phyloP scores from a whole-genome alignment of 2,113 vertebrate genomes.

The Ptyas mucosa region DNA sequence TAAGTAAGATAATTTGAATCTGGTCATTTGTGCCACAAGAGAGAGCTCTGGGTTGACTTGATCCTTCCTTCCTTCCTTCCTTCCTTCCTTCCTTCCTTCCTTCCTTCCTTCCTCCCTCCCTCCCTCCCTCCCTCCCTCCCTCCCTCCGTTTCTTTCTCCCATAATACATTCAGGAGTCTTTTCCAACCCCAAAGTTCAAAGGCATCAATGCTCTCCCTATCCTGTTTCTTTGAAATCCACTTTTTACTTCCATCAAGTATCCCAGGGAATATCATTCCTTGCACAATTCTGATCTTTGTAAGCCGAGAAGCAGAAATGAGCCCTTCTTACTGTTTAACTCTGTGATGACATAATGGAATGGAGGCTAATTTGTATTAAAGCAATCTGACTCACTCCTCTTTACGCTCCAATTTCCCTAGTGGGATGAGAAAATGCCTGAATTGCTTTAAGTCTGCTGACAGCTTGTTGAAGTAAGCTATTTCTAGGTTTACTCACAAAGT shows the following conservation, averaged over 20 bases:
- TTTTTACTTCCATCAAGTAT: neutral
- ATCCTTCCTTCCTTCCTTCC: too few species aligned
- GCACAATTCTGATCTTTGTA: neutral
- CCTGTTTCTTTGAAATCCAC: neutral
- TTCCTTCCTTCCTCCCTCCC: too few species aligned
- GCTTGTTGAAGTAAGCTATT: neutral
- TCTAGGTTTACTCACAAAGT: neutral
- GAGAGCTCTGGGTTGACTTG: neutral
- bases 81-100: too few species aligned
- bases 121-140: too few species aligned
- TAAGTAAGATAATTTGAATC: neutral
- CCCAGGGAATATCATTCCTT: neutral
- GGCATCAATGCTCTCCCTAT: neutral
- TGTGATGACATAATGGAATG: fast-evolving
- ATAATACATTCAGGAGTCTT: neutral
- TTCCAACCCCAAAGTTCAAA: neutral
- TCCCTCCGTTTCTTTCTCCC: too few species aligned
- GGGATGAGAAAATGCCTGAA: neutral
- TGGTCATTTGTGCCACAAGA: neutral
- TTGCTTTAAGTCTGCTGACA: conserved; percentile 29
- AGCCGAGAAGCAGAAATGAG: neutral
- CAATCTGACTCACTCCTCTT: neutral
- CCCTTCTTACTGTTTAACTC: neutral
- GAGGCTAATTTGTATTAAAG: neutral
- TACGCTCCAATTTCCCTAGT: neutral